Base-by-base conservation (phyloP, 2,888 invertebrate genomes). In the Drosophila buzzatii region DNA sequence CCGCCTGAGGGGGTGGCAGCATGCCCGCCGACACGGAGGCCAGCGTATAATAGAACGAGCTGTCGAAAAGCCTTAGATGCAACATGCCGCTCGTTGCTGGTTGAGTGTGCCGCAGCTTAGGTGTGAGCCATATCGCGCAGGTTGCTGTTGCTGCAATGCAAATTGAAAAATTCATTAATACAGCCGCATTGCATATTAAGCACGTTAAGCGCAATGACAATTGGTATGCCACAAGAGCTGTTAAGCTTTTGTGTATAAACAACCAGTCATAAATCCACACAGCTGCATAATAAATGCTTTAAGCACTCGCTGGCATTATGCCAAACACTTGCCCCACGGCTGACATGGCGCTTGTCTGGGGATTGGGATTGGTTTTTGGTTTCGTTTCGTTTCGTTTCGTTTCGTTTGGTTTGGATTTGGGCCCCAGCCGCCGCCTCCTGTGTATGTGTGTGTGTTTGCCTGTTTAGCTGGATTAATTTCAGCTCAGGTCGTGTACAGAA, bases 51-150 rank as follows among this genome's bases (percentile, higher is more conserved):
- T 88, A 79, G 16, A 89, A 76, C 14, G 90, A 78, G 72, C 70
- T 83, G 66, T 90, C 86, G 58, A 89, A 87, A 52, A 90, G 76
- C 67, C 87, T 74, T 55, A 90, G 62, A 64, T 87, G 89, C 73
- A 89, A 73, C 86, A 87, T 90, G 57, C 59, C 69, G 68, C 27
- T 47, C 10, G 23, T 67, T 71, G 41, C n/a, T 41, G 14, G 14
- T 14, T 16, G 37, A 14, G 37, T 39, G 14, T 37, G 31, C 18
- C 18, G 6, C 10, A 33, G 7, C 64, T 68, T 73, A 65, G 53
- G 39, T 59, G 12, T 53, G 33, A 35, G 39, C 39, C 77, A 67
- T 77, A 33, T 35, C 20, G 20, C 27, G 9, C 42, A 23, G 60
- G 27, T 44, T 31, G n/a, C n/a, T n/a, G 55, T 39, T 61, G 41